phyloP scores from a whole-genome alignment of 1,140 invertebrate species.

The Nasonia vitripennis region DNA sequence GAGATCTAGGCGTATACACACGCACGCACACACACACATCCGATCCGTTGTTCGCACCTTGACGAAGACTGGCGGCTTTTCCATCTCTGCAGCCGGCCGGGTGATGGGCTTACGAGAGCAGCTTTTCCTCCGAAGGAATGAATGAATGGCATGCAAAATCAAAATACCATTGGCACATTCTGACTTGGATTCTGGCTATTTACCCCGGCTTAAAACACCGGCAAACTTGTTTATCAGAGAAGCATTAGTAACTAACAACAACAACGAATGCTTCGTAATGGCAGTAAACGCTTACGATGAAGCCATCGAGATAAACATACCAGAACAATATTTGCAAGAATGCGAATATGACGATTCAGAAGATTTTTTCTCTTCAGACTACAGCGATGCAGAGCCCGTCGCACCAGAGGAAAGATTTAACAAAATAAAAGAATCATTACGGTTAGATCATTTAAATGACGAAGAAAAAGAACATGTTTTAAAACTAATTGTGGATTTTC shows the following conservation, averaged over 20 bases:
- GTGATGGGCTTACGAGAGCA: no score
- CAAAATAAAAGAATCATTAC: not conserved
- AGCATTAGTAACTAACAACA: not conserved
- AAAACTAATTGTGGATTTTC: no score
- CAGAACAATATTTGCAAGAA: no score
- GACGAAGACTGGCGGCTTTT: no score
- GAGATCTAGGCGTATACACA: no score
- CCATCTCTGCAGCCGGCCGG: no score
- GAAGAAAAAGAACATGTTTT: constrained; percentile 33
- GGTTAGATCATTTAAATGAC: constrained; percentile 10
- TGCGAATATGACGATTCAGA: not conserved
- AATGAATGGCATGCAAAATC: no score
- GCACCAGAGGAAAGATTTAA: not conserved
- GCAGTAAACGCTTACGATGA: not conserved
- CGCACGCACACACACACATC: no score
- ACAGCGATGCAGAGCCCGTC: not conserved
- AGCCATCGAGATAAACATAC: not conserved
- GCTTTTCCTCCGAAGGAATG: no score
- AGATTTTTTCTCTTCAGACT: not conserved
- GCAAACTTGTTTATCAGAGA: not conserved
- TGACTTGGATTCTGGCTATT: no score
- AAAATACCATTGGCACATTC: no score
- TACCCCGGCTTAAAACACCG: not conserved
- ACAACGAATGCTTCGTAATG: not conserved
- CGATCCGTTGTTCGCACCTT: no score